These are phyloP conservation scores for Radopholus similis DNA, from an alignment of 1,140 invertebrate genomes.

Conservation along the genomic window DNA sequence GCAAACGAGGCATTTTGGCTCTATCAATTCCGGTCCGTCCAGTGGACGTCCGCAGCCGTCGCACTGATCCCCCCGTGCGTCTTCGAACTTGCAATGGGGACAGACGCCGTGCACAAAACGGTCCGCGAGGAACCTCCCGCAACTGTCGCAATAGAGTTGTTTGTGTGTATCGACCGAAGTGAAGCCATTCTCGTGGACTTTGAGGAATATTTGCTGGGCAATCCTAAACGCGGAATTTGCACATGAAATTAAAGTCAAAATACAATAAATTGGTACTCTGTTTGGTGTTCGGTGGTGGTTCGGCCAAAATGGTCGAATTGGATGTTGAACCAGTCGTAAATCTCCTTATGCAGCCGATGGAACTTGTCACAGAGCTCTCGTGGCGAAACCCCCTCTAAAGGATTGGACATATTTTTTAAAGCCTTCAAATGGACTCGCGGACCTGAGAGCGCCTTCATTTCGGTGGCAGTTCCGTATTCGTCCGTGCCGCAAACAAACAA, in stretches of 20 bases:
- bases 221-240: conserved; percentile 71
- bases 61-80: conserved; percentile 96
- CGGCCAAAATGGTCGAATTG: conserved; percentile 94
- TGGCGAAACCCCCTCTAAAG: conserved; percentile 70
- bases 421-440: not conserved
- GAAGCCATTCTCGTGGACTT: conserved; percentile 78
- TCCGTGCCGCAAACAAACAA: conserved; percentile 93
- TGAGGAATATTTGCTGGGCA: conserved; percentile 75
- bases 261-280: conserved; percentile 69
- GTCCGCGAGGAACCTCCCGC: conserved; percentile 72
- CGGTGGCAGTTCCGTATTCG: conserved; percentile 98
- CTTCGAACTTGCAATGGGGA: conserved; percentile 84
- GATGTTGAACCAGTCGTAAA: conserved; percentile 97
- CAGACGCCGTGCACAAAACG: conserved; percentile 96
- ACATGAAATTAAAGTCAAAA: no score
- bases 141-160: conserved; percentile 83
- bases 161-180: conserved; percentile 79
- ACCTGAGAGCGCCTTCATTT: conserved; percentile 86
- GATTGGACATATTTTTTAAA: not conserved
- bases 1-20: conserved; percentile 89
- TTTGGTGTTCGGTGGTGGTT: conserved; percentile 88
- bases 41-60: conserved; percentile 94
- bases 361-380: conserved; percentile 96
- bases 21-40: conserved; percentile 83
- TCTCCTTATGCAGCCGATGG: conserved; percentile 75